Evolutionary conservation across 2,888 invertebrate genomes (phyloP).

Genomic region (Chesias legatella): DNA sequence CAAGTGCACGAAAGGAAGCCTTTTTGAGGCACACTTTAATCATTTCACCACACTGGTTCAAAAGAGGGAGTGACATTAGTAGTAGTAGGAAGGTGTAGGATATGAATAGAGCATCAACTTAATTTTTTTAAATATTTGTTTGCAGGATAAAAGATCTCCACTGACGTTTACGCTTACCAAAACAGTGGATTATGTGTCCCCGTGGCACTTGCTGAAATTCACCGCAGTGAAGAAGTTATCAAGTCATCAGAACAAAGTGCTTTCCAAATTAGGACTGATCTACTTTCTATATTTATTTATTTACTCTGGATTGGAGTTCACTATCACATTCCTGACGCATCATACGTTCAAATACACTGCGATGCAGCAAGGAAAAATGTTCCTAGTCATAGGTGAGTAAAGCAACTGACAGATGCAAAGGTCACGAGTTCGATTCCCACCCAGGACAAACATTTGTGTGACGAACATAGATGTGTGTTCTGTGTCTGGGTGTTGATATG

Average conservation of each 20-base stretch:
- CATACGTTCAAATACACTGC: constrained; percentile 94
- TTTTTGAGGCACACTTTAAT: no score
- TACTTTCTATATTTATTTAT: constrained; percentile 96
- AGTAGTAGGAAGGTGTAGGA: no score
- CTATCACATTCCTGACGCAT: constrained; percentile 97
- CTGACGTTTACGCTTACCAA: constrained; percentile 84
- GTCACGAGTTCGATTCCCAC: background rate
- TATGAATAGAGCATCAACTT: no score
- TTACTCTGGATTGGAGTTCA: constrained; percentile 98
- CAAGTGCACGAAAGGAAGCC: no score
- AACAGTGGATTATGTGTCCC: constrained; percentile 76
- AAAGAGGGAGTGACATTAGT: no score
- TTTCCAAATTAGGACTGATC: constrained; percentile 85
- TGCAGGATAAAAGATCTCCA: constrained; percentile 85
- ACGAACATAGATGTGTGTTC: no score
- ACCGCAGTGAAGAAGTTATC: constrained; percentile 85
- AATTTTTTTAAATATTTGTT: no score
- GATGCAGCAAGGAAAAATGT: constrained; percentile 99
- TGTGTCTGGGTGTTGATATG: no score
- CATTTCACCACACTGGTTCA: no score
- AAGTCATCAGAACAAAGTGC: constrained; percentile 80
- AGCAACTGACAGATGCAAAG: no score
- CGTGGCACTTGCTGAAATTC: constrained; percentile 77
- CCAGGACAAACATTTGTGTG: no score
- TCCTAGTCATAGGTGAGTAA: constrained; percentile 90